Evolutionary conservation across 2,113 vertebrate genomes (phyloP).

Genomic region (Apistogramma diplotaenia): DNA sequence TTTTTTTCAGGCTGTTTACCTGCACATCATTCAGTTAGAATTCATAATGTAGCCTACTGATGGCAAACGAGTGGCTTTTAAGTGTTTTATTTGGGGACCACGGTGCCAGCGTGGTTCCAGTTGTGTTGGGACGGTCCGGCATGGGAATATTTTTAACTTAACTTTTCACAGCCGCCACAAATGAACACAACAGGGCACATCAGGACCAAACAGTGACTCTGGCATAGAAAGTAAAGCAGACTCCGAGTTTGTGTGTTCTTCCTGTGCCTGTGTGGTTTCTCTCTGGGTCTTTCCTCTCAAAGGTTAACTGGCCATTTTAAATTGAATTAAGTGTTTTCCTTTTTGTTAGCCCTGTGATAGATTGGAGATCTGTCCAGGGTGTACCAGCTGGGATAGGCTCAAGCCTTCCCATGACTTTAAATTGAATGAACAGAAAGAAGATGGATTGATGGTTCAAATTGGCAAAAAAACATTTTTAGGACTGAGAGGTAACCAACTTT

Average conservation of each 20-base stretch:
- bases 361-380: not conserved
- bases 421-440: not conserved
- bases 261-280: accelerated
- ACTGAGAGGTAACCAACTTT: not conserved
- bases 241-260: accelerated
- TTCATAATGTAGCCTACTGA: not conserved
- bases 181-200: too few species aligned
- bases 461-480: not conserved
- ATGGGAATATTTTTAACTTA: too few species aligned
- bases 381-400: not conserved
- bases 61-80: not conserved
- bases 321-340: not conserved
- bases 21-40: not conserved
- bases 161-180: too few species aligned
- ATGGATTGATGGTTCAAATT: not conserved
- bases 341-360: not conserved
- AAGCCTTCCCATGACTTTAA: not conserved
- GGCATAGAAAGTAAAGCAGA: not conserved
- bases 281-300: not conserved
- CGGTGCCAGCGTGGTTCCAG: too few species aligned
- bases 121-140: too few species aligned
- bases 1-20: not conserved
- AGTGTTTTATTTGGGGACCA: too few species aligned
- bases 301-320: not conserved
- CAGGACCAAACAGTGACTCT: not conserved